Evolutionary conservation across 2,888 invertebrate species (phyloP).

Genomic region (Drosophila paucipuncta): DNA sequence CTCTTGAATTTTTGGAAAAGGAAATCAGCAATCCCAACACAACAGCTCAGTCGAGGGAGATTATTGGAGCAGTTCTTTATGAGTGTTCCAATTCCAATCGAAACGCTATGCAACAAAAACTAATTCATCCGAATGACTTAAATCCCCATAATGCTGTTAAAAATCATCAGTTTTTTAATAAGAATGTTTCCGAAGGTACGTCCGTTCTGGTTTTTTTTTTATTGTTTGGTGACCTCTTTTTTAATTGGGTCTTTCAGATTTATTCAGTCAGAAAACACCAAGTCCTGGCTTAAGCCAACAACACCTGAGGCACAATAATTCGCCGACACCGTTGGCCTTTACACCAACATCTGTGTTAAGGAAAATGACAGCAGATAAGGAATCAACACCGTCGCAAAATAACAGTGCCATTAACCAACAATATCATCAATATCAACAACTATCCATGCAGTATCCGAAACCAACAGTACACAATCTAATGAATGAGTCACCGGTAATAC

Average conservation of each 20-base stretch:
- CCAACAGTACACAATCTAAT: slow-evolving; percentile 35
- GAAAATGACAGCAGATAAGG: slow-evolving; percentile 97
- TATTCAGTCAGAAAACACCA: slow-evolving; percentile 28
- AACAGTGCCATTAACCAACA: slow-evolving; percentile 28
- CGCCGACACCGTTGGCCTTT: slow-evolving; percentile 92
- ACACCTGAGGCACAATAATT: slow-evolving; percentile 81
- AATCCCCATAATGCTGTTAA: slow-evolving; percentile 31
- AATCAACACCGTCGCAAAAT: slow-evolving; percentile 84
- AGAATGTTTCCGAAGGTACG: slow-evolving; percentile 54
- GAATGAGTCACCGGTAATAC: slow-evolving; percentile 58
- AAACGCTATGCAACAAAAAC: slow-evolving; percentile 35
- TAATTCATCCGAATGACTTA: slow-evolving; percentile 23
- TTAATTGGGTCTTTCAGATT: slow-evolving; percentile 39
- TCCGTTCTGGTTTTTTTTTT: neutral
- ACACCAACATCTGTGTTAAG: slow-evolving; percentile 97
- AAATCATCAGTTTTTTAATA: slow-evolving; percentile 30
- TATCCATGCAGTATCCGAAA: slow-evolving; percentile 38
- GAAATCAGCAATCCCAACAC: slow-evolving; percentile 88
- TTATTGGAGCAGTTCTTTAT: slow-evolving; percentile 72
- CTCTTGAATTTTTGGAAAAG: slow-evolving; percentile 90
- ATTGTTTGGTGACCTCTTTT: neutral
- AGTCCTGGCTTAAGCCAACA: slow-evolving; percentile 44
- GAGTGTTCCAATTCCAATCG: slow-evolving; percentile 51
- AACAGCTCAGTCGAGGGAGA: slow-evolving; percentile 67
- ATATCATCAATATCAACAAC: slow-evolving; percentile 35